phyloP scores from a whole-genome alignment of 2,888 invertebrate species.

The Pristionchus entomophagus region DNA sequence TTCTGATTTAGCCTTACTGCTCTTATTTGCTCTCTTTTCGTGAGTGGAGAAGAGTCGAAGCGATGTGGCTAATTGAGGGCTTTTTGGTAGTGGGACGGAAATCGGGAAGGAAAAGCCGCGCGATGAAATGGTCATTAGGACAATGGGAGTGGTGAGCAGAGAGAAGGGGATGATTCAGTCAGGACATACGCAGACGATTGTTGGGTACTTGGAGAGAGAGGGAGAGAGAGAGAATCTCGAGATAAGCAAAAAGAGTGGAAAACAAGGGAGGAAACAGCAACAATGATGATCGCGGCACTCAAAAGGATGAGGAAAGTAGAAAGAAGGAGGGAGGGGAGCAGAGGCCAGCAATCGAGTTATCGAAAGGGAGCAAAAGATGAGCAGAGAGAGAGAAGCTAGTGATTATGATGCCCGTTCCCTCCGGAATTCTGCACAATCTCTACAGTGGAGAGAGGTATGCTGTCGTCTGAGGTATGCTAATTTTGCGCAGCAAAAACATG shows the following conservation, averaged over 20 bases:
- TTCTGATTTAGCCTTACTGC: not conserved
- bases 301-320: not conserved
- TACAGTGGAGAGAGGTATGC: too few species aligned
- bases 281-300: slow-evolving; percentile 9
- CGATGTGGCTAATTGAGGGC: slow-evolving; percentile 1
- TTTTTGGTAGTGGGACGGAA: not conserved
- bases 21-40: not conserved
- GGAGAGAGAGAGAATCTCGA: not conserved
- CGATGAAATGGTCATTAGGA: slow-evolving; percentile 14
- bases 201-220: not conserved
- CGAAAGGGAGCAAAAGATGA: slow-evolving; percentile 5
- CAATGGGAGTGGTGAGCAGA: slow-evolving; percentile 3
- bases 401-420: not conserved
- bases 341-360: not conserved
- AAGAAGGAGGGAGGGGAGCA: not conserved
- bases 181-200: not conserved
- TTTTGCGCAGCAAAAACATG: not conserved
- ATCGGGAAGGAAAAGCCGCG: not conserved
- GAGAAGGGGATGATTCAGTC: not conserved
- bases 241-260: not conserved
- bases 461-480: not conserved
- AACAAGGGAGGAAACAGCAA: not conserved
- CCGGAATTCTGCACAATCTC: not conserved
- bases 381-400: not conserved
- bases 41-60: not conserved